Evolutionary conservation across 2,113 vertebrate genomes (phyloP).

Genomic region (Xenopus borealis): DNA sequence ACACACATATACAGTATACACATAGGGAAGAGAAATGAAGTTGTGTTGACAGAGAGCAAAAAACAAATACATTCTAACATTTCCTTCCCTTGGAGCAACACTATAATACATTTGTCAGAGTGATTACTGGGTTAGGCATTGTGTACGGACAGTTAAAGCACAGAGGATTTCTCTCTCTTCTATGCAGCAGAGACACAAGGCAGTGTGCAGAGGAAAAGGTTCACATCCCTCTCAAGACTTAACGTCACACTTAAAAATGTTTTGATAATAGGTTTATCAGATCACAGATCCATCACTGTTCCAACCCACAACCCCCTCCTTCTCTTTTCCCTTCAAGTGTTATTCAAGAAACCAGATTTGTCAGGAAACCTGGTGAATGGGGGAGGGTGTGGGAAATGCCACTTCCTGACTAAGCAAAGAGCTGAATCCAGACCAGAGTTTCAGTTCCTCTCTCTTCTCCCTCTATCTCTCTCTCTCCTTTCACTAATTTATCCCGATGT

Average conservation of each 20-base stretch:
- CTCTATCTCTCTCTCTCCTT: conserved; percentile 53
- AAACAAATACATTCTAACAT: conserved; percentile 28
- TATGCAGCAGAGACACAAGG: conserved; percentile 31
- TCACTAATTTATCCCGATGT: conserved; percentile 82
- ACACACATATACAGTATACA: background rate
- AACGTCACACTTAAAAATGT: conserved; percentile 55
- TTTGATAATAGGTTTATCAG: conserved; percentile 58
- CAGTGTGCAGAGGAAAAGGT: conserved; percentile 23
- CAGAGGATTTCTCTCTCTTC: background rate
- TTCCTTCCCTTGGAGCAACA: conserved; percentile 15
- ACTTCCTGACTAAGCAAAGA: conserved; percentile 74
- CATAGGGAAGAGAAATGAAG: conserved; percentile 46
- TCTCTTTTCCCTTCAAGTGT: conserved; percentile 59
- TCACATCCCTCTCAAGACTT: conserved; percentile 37
- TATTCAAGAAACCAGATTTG: conserved; percentile 79
- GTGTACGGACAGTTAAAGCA: conserved; percentile 28
- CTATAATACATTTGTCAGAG: background rate
- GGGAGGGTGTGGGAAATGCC: conserved; percentile 65
- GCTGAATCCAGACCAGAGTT: conserved; percentile 84
- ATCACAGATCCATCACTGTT: conserved; percentile 45
- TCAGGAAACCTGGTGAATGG: conserved; percentile 65
- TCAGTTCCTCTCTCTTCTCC: conserved; percentile 73
- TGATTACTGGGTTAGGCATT: conserved; percentile 13
- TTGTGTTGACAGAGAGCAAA: background rate
- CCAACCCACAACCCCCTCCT: conserved; percentile 17